phyloP scores from a whole-genome alignment of 1,140 invertebrate species.

The Aplysia californica region DNA sequence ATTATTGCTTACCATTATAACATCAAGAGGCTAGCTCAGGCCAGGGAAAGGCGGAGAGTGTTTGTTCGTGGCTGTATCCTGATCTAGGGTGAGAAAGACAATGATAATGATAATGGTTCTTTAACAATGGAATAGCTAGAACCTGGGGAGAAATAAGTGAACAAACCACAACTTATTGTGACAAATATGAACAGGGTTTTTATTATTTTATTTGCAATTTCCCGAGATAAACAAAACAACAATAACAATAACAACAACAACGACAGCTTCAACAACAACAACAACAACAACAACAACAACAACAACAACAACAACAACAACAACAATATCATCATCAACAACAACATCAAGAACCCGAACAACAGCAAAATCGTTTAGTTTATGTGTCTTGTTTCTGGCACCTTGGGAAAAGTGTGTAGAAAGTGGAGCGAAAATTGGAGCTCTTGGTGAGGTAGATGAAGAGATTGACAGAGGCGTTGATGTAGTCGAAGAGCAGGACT shows the following conservation, averaged over 20 bases:
- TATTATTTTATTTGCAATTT: no score
- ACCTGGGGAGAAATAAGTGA: no score
- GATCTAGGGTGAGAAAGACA: no score
- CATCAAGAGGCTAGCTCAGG: no score
- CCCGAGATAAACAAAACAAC: not conserved
- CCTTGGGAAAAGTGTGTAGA: not conserved
- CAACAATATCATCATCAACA: not conserved
- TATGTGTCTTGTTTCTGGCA: not conserved
- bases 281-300: not conserved
- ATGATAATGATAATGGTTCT: no score
- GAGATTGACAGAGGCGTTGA: constrained; percentile 8
- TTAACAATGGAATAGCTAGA: no score
- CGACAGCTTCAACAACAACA: not conserved
- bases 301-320: not conserved
- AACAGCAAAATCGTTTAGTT: not conserved
- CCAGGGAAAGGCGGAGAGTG: no score
- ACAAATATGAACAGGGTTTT: no score
- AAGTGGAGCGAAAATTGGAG: not conserved
- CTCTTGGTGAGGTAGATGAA: constrained; percentile 13
- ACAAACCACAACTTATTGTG: no score
- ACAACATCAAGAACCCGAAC: not conserved
- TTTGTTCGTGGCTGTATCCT: no score
- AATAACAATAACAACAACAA: not conserved
- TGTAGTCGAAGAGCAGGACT: not conserved
- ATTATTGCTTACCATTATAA: no score